A percentile compares a stretch with the other conserved stretches of the same genome.
Evolutionary conservation across 2,113 vertebrate species (phyloP).

Genomic region (Tenebrosternarchus preto): DNA sequence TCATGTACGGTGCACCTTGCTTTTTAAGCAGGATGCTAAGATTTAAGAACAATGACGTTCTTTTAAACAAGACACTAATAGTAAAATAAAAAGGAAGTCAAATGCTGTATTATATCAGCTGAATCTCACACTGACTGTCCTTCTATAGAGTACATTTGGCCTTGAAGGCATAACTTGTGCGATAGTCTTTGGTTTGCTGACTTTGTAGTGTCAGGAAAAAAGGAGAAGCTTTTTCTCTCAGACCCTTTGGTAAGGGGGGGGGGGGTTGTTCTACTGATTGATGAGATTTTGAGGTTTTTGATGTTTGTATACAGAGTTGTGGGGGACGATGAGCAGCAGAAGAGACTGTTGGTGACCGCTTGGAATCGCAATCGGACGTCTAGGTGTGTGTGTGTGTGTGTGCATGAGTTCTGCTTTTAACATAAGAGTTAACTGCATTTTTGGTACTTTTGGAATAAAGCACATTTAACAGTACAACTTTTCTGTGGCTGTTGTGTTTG

Average conservation of each 20-base stretch:
- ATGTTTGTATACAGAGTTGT: conserved; percentile 68
- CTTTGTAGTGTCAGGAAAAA: conserved; percentile 13
- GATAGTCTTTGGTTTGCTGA: conserved; percentile 3
- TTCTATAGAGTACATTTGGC: neutral
- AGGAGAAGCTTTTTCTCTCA: conserved; percentile 3
- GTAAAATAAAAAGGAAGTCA: conserved; percentile 13
- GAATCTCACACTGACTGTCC: neutral
- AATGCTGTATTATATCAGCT: neutral
- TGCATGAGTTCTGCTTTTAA: neutral
- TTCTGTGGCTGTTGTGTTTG: neutral
- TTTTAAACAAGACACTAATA: conserved; percentile 7
- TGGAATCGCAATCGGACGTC: conserved; percentile 74
- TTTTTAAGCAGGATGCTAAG: neutral
- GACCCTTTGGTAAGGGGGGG: neutral
- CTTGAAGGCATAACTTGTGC: neutral
- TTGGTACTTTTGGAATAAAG: neutral
- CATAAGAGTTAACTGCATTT: too few relatives aligned
- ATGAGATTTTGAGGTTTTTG: conserved; percentile 41
- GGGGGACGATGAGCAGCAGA: conserved; percentile 72
- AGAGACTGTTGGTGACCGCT: conserved; percentile 78
- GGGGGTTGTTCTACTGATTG: conserved; percentile 18
- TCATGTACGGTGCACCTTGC: neutral
- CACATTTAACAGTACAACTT: neutral
- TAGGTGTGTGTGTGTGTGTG: conserved; percentile 63
- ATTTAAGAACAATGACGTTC: too few relatives aligned